phyloP scores from a whole-genome alignment of 2,113 vertebrate genomes.

The Nanorana parkeri region DNA sequence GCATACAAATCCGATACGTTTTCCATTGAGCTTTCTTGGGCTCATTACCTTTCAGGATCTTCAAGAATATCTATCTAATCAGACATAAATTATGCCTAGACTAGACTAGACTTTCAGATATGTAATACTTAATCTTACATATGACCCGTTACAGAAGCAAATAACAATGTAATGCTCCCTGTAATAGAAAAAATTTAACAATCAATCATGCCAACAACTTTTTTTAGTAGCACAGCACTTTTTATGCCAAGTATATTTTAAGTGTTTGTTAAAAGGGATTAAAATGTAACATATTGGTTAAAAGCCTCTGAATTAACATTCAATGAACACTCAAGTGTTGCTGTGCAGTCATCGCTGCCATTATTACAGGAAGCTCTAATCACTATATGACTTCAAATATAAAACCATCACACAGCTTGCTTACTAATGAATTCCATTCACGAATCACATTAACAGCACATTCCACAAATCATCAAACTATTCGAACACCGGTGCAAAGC shows the following conservation, averaged over 20 bases:
- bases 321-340: conserved; percentile 76
- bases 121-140: conserved; percentile 30
- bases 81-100: too few relatives aligned
- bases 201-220: conserved; percentile 33
- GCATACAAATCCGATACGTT: too few relatives aligned
- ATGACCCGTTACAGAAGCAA: conserved; percentile 13
- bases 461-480: background rate
- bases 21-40: too few relatives aligned
- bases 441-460: conserved; percentile 69
- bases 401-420: conserved; percentile 67
- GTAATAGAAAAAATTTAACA: conserved; percentile 1
- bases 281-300: conserved; percentile 70
- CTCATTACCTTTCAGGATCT: too few relatives aligned
- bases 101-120: conserved; percentile 15
- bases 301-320: conserved; percentile 76
- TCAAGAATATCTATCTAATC: too few relatives aligned
- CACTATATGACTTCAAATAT: conserved; percentile 69
- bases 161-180: conserved; percentile 21
- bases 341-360: conserved; percentile 68
- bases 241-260: conserved; percentile 62
- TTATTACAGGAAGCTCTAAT: conserved; percentile 76
- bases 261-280: conserved; percentile 64
- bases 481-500: background rate
- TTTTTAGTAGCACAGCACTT: conserved; percentile 44
- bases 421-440: conserved; percentile 74